These are phyloP conservation scores for Neosalanx taihuensis DNA, from an alignment of 2,797 vertebrate genomes.

Conservation along the genomic window DNA sequence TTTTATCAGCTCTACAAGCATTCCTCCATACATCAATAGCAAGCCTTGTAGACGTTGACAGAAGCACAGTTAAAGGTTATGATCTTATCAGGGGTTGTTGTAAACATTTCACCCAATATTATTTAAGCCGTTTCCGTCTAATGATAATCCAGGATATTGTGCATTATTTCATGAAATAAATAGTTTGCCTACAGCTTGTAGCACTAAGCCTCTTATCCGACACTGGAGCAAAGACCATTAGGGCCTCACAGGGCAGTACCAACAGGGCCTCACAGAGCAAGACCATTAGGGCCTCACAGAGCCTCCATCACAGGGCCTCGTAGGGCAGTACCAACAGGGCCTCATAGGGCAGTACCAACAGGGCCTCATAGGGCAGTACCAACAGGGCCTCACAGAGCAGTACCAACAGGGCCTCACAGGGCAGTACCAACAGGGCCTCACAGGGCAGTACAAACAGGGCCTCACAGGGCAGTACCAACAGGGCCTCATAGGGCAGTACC, in stretches of 20 bases:
- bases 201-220: neutral
- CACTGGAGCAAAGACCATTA: neutral
- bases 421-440: constrained; percentile 37
- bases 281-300: too few species aligned
- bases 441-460: too few species aligned
- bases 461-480: too few species aligned
- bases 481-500: too few species aligned
- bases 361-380: too few species aligned
- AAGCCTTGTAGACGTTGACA: neutral
- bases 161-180: too few species aligned
- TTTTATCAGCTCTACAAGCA: constrained; percentile 1
- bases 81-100: neutral
- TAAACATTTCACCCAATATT: constrained; percentile 5
- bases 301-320: too few species aligned
- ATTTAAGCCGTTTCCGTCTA: neutral
- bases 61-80: neutral
- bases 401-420: constrained; percentile 19
- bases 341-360: too few species aligned
- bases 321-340: too few species aligned
- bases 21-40: neutral
- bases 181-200: too few species aligned
- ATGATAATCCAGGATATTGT: neutral
- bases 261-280: too few species aligned
- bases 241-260: too few species aligned
- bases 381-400: constrained; percentile 28